These are phyloP conservation scores for Branchipolynoe longqiensis DNA, from an alignment of 2,888 invertebrate genomes.

Conservation along the genomic window DNA sequence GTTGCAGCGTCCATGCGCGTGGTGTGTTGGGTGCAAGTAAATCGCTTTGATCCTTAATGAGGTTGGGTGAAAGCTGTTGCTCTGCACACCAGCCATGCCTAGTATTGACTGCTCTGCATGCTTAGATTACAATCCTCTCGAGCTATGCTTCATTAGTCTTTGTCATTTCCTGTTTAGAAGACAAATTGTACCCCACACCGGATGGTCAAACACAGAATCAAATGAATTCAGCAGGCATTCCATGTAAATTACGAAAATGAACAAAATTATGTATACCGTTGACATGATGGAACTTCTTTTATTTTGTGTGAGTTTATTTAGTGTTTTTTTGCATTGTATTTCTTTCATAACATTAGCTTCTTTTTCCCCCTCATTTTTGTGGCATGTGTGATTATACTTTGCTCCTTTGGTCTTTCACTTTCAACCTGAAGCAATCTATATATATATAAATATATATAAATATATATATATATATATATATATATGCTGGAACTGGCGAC, in stretches of 20 bases:
- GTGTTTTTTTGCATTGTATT: not conserved
- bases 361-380: not conserved
- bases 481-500: not conserved
- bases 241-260: slow-evolving; percentile 20
- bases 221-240: slow-evolving; percentile 36
- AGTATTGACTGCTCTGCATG: not conserved
- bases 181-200: not conserved
- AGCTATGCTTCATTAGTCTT: slow-evolving; percentile 13
- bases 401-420: not conserved
- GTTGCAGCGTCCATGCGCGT: too few species aligned
- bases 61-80: too few species aligned
- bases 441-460: not conserved
- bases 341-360: slow-evolving; percentile 13
- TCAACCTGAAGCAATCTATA: not conserved
- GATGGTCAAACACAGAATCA: not conserved
- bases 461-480: too few species aligned
- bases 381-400: slow-evolving; percentile 1
- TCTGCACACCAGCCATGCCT: too few species aligned
- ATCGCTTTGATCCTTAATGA: too few species aligned
- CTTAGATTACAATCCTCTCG: slow-evolving; percentile 6
- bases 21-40: too few species aligned
- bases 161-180: slow-evolving; percentile 1
- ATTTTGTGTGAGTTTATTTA: slow-evolving; percentile 2
- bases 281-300: not conserved
- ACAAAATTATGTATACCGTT: slow-evolving; percentile 27